phyloP scores from a whole-genome alignment of 2,888 invertebrate genomes.

The Euzetes globulus region DNA sequence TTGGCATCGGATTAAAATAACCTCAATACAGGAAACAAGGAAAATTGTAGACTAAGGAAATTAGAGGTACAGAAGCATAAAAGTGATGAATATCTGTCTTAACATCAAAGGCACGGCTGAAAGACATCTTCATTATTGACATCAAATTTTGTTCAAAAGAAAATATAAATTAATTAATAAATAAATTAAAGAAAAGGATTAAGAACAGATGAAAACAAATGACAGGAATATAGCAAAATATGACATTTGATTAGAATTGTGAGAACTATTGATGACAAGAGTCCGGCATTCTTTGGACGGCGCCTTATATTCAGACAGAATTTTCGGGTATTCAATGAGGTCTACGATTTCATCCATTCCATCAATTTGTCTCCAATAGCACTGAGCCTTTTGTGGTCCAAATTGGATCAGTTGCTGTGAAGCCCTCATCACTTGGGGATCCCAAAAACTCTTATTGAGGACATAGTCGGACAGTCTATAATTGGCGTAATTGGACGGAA shows the following conservation, averaged over 20 bases:
- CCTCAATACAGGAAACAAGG: no score
- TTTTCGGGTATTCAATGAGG: conserved; percentile 25
- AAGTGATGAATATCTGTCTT: no score
- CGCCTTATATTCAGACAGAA: not conserved
- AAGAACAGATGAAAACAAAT: not conserved
- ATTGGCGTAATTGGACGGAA: conserved; percentile 31
- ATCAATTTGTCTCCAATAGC: conserved; percentile 33
- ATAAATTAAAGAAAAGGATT: no score
- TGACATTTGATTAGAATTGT: not conserved
- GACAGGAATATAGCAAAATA: not conserved
- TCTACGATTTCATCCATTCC: conserved; percentile 34
- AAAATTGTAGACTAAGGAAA: no score
- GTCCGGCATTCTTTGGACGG: conserved; percentile 23
- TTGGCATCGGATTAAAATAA: no score
- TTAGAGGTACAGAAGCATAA: no score
- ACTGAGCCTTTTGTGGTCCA: conserved; percentile 34
- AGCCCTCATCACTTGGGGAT: not conserved
- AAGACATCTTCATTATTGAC: no score
- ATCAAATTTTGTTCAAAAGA: not conserved
- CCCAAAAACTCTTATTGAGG: conserved; percentile 12
- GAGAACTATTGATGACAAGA: conserved; percentile 16
- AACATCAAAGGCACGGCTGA: no score
- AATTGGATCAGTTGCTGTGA: conserved; percentile 28
- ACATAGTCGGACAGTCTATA: conserved; percentile 28
- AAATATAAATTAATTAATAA: not conserved